These are phyloP conservation scores for Heliconius aoede DNA, from an alignment of 2,888 invertebrate genomes.

Conservation along the genomic window DNA sequence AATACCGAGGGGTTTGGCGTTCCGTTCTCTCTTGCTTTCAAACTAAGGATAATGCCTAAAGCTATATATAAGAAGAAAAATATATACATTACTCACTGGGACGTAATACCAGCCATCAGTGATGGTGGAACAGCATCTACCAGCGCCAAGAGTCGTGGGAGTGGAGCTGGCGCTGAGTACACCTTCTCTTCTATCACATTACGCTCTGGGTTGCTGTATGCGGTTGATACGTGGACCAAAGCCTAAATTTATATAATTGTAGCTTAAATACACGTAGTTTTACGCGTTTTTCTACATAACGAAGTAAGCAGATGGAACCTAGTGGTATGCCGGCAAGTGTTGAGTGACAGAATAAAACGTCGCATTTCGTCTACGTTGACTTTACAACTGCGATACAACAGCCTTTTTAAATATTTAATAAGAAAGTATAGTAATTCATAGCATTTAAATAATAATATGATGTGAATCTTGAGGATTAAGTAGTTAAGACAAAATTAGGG, in stretches of 20 bases:
- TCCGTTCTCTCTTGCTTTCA: too few species aligned
- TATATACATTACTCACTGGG: slow-evolving; percentile 75
- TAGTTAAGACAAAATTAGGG: too few species aligned
- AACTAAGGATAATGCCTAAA: not conserved
- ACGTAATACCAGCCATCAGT: slow-evolving; percentile 80
- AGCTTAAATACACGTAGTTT: not conserved
- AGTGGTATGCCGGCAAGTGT: not conserved
- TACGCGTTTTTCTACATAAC: not conserved
- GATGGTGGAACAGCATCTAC: slow-evolving; percentile 84
- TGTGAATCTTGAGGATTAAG: too few species aligned
- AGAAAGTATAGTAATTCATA: too few species aligned
- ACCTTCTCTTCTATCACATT: slow-evolving; percentile 88
- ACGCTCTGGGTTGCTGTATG: slow-evolving; percentile 92
- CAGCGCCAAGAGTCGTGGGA: slow-evolving; percentile 85
- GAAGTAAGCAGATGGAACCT: not conserved
- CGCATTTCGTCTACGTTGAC: not conserved
- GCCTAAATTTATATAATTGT: slow-evolving; percentile 67
- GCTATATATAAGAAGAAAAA: too few species aligned
- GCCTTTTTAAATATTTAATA: too few species aligned
- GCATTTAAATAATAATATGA: too few species aligned
- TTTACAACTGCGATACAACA: not conserved
- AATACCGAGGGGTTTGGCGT: too few species aligned
- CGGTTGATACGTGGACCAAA: slow-evolving; percentile 93
- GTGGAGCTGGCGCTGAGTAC: slow-evolving; percentile 86
- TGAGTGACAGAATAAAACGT: not conserved